Evolutionary conservation across 1,140 invertebrate species (phyloP).

Genomic region (Leptinotarsa texana): DNA sequence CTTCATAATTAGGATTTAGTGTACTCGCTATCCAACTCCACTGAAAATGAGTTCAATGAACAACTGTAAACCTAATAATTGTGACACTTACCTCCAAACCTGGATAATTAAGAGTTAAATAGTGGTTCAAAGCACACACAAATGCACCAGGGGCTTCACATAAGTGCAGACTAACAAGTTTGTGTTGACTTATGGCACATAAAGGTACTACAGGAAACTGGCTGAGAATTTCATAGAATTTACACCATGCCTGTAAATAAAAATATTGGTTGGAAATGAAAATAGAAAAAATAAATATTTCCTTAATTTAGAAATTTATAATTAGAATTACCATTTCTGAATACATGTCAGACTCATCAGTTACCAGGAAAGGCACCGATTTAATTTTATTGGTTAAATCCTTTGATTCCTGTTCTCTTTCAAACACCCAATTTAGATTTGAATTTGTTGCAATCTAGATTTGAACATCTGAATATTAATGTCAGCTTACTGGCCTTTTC

Average conservation of each 20-base stretch:
- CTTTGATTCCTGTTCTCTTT: neutral
- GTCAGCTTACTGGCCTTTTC: too few species aligned
- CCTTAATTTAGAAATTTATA: neutral
- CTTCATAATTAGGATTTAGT: constrained; percentile 91
- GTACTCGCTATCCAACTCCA: constrained; percentile 87
- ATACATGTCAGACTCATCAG: neutral
- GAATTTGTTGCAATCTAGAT: neutral
- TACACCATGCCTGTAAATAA: constrained; percentile 79
- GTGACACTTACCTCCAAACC: constrained; percentile 59
- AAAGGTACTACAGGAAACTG: constrained; percentile 64
- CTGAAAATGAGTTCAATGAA: constrained; percentile 53
- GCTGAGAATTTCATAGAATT: constrained; percentile 83
- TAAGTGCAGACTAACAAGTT: constrained; percentile 78
- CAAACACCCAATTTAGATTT: neutral
- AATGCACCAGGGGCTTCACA: constrained; percentile 96
- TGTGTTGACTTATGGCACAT: constrained; percentile 51
- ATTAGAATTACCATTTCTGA: neutral
- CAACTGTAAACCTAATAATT: neutral
- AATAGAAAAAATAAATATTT: too few species aligned
- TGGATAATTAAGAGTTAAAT: constrained; percentile 64
- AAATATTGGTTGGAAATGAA: constrained; percentile 13
- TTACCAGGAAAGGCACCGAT: neutral
- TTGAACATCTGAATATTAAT: neutral
- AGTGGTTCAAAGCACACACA: constrained; percentile 87
- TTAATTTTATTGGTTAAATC: neutral